phyloP scores from a whole-genome alignment of 2,113 vertebrate genomes.

The Sorex fumeus region DNA sequence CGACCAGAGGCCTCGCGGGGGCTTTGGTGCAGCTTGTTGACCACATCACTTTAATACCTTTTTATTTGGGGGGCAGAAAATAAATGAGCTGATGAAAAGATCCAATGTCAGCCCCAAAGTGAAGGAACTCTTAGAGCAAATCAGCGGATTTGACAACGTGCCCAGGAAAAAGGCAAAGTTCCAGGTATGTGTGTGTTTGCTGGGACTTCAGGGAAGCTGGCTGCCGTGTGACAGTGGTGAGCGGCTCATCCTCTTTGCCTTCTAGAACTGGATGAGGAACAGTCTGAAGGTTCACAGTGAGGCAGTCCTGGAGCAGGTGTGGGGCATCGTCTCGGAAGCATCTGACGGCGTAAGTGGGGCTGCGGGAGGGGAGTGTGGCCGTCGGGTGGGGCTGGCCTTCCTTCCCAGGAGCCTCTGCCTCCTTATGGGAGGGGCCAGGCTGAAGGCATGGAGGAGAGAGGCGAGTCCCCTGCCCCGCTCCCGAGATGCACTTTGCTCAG shows the following conservation, averaged over 20 bases:
- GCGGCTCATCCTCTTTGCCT: neutral
- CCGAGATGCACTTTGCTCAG: too few relatives aligned
- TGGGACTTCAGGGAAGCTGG: neutral
- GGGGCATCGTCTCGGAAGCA: conserved; percentile 93
- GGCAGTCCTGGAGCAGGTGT: conserved; percentile 93
- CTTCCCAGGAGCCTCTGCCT: too few relatives aligned
- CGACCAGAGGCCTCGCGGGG: too few relatives aligned
- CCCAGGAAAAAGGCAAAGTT: conserved; percentile 97
- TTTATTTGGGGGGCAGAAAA: conserved; percentile 89
- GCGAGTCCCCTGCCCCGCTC: too few relatives aligned
- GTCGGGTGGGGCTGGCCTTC: neutral
- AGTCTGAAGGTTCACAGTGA: conserved; percentile 92
- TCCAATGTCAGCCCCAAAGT: conserved; percentile 92
- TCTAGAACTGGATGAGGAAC: conserved; percentile 98
- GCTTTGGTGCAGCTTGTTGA: neutral
- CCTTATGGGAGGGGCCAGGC: neutral
- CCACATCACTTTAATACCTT: neutral
- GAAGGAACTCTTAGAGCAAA: conserved; percentile 91
- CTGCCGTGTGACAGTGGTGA: too few relatives aligned
- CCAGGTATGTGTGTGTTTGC: conserved; percentile 90
- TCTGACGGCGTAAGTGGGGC: conserved; percentile 89
- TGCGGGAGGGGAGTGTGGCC: neutral
- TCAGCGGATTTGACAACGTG: conserved; percentile 94
- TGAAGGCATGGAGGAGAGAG: too few relatives aligned
- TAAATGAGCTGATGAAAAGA: conserved; percentile 93